Evolutionary conservation across 2,888 invertebrate species (phyloP), one percentile per base, ranked within the genome.

Genomic region (Nomada ruficornis): DNA sequence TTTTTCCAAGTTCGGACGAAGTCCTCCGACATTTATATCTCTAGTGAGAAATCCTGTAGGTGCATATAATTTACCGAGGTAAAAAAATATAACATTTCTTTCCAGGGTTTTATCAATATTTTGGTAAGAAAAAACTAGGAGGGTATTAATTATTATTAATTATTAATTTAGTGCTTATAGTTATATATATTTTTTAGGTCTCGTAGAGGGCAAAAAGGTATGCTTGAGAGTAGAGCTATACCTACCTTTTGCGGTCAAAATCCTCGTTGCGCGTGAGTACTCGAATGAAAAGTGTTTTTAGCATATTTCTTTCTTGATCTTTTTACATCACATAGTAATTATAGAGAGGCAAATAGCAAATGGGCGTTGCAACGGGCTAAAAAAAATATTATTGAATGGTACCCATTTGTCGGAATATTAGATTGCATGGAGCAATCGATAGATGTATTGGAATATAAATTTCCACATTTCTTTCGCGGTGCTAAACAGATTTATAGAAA

Each of bases 171-270:
- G 36, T 7, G 36, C 36, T 36, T 36, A 36, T 36, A 36, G 2
- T 23, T 2, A 15, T 42, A n/a, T n/a, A n/a, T 13, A 47, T 13
- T 60, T 57, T 11, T 29, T 20, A 93, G 92, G 70, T 91, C 91
- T 78, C 83, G 85, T 47, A 89, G 88, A 75, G 94, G 94, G 73
- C 92, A 93, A 26, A 94, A 94, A 44, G 80, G 36, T 3, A 15
- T 91, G 20, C 90, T 92, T 36, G 94, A 94, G 85, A 91, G 92
- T 18, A 94, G 95, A 89, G 95, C 95, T 11, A 95, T 96, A 83
- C 95, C 96, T 0, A 95, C 96, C 91, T 96, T 96, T 90, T 96
- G 96, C 88, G 96, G 96, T 26, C 95, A 96, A 80, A 94, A 95
- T 88, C 90, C 93, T 29, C 93, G 94, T 80, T 96, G 96, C 92